Evolutionary conservation across 2,113 vertebrate genomes (phyloP), one percentile per base, ranked within the genome.

Genomic region (Conger conger): DNA sequence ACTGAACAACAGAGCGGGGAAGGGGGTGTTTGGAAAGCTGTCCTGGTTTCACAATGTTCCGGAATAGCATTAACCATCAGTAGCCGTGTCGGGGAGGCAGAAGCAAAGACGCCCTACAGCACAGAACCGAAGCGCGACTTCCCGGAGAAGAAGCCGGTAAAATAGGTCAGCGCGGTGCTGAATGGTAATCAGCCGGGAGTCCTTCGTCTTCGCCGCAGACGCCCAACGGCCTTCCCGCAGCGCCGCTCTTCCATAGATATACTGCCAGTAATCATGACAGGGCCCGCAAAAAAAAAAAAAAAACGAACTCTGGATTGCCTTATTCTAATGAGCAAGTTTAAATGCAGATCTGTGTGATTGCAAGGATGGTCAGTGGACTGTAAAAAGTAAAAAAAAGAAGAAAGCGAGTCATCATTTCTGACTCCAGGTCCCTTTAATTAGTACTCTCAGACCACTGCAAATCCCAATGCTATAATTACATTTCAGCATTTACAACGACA

Each of bases 91-190:
- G 81, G 83, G 86, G 88, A 88, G 90, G 87, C 80, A 87, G 91
- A 90, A 84, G 4, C 68, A 78, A 20, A 83, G 37, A 86, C 89
- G 88, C 91, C 89, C 91, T 88, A 87, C 83, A 89, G 91, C 88
- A 87, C 83, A 88, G 84, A 86, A 83, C 83, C 88, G 84, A 85
- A 88, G 88, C 85, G 40, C 88, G 88, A 89, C 87, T 88, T 83
- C 81, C 87, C 87, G 87, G 86, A 90, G 88, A 85, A 87, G 86
- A 83, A 87, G 40, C 82, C 84, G 86, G 87, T 86, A 90, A n/a
- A 88, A 91, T 86, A 90, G 93, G 92, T 92, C 92, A 92, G 90
- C 73, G 87, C 84, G 87, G 91, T 7, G 86, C 89, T 88, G 91
- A 90, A 87, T 89, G 87, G 83, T 88, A 90, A 90, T 89, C 87